These are phyloP conservation scores for Trachymyrmex septentrionalis DNA, from an alignment of 1,140 invertebrate genomes.

Conservation along the genomic window DNA sequence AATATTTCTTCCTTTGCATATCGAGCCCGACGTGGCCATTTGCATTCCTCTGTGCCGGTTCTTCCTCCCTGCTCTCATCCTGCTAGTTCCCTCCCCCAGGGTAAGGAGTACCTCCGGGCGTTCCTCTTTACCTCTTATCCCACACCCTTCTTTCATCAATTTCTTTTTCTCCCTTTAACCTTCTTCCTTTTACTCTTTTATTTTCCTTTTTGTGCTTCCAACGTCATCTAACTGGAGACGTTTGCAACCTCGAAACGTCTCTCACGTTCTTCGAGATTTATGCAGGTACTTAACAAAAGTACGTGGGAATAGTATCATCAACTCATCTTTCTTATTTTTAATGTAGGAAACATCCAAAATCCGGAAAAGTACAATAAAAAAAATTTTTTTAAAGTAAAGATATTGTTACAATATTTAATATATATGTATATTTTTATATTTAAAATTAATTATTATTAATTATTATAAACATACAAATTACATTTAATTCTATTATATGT, in stretches of 20 bases:
- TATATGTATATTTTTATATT: neutral
- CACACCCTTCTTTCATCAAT: conserved; percentile 30
- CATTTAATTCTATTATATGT: neutral
- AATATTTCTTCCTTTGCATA: conserved; percentile 65
- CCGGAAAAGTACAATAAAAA: neutral
- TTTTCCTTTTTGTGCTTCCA: conserved; percentile 30
- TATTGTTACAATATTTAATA: too few species aligned
- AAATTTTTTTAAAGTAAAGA: neutral
- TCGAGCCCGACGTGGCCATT: conserved; percentile 57
- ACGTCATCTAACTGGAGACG: conserved; percentile 31
- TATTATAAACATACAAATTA: neutral
- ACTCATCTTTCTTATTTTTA: neutral
- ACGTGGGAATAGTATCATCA: neutral
- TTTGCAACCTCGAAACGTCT: conserved; percentile 16
- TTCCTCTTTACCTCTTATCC: neutral
- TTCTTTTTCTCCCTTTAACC: neutral
- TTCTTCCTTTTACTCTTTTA: neutral
- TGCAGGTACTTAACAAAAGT: neutral
- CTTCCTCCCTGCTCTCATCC: conserved; percentile 13
- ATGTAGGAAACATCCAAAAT: neutral
- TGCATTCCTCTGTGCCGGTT: conserved; percentile 64
- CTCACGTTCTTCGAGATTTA: conserved; percentile 26
- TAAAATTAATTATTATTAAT: conserved; percentile 1
- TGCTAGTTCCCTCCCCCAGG: neutral
- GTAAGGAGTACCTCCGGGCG: conserved; percentile 3